Conservation (phyloP, 2,888 invertebrate genomes). For the Kryphioiulus occultus region DNA sequence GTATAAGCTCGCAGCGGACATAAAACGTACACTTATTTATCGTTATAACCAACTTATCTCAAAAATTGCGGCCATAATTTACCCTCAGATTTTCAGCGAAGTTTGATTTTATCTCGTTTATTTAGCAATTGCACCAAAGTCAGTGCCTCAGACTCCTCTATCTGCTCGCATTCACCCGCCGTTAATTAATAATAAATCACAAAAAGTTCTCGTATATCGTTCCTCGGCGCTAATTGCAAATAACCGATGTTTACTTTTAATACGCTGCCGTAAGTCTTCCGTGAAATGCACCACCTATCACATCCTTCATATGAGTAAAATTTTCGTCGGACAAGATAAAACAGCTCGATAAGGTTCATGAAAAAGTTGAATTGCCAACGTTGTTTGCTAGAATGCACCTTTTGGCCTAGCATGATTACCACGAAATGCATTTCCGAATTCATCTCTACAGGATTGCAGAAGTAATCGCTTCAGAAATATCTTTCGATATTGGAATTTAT, state of each 20-base stretch:
- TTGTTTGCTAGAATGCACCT: too few species aligned
- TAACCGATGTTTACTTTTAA: background rate
- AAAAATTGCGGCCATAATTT: conserved; percentile 8
- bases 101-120: conserved; percentile 15
- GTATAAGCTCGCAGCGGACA: background rate
- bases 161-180: background rate
- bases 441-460: too few species aligned
- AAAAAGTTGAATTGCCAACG: too few species aligned
- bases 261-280: background rate
- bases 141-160: background rate
- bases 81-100: background rate
- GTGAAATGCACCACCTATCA: background rate
- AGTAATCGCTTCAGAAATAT: too few species aligned
- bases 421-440: too few species aligned
- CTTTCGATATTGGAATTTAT: too few species aligned
- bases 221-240: background rate
- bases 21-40: conserved; percentile 13
- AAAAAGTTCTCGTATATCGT: background rate
- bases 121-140: background rate
- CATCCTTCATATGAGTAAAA: background rate
- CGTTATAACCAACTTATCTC: background rate
- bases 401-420: too few species aligned
- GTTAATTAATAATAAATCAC: background rate
- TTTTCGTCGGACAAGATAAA: too few species aligned
- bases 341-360: too few species aligned